Evolutionary conservation across 2,797 vertebrate species (phyloP), one percentile per base, ranked within the genome.

Genomic region (Kryptopterus vitreolus): DNA sequence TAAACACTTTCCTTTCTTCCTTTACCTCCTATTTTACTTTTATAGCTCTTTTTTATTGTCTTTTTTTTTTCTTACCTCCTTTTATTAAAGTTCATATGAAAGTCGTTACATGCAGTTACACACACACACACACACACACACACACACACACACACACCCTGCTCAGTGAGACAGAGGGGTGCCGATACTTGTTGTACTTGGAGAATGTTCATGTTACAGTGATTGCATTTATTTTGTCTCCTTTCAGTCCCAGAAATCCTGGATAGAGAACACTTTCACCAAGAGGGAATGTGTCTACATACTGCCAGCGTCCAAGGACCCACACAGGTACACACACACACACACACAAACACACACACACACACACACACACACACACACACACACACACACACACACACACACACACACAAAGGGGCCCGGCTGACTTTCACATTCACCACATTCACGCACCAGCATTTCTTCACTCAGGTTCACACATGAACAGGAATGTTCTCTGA

Each of bases 211-310:
- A 12, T 68, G n/a, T n/a, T n/a, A n/a, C n/a, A n/a, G n/a, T 38
- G 3, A 29, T 3, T 69, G 53, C 0, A 26, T 12, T 16, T 10
- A 46, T 62, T 61, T 46, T 50, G 61, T 87, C 46, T 86, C 77
- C 91, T 26, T 90, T 74, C 92, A 99, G 97, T 98, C 97, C 95
- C 97, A 99, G 96, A 99, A 98, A 97, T 95, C 98, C 95, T 99
- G 98, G 98, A 99, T 99, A 97, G 98, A 99, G 96, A 97, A 93
- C 91, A 97, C 96, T 94, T 98, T 99, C 95, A 97, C 94, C 89
- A 99, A 97, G 95, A 96, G 98, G 93, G 98, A 99, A 96, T 99
- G 98, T 93, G 95, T 97, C 81, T 98, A 99, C 90, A 98, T 99
- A 92, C 96, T 99, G 93, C 97, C 98, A 90, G 97, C 95, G 92